These are phyloP conservation scores for Ephydatia muelleri DNA, from an alignment of 37 sponge, comb jelly and placozoan species.

Conservation along the genomic window DNA sequence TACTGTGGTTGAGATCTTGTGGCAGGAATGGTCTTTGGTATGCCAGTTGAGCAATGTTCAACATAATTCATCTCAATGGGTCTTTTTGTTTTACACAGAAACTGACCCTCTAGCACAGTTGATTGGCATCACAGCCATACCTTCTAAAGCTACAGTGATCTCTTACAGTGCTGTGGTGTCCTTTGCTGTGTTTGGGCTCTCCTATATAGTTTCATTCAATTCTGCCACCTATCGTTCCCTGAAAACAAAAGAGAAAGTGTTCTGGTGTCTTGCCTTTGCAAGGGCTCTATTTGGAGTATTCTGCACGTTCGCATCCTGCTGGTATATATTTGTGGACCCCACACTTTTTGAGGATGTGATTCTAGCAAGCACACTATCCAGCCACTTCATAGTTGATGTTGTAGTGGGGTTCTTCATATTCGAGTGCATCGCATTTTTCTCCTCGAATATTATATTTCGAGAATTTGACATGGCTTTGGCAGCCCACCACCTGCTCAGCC, in stretches of 20 bases:
- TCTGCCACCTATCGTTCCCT: slow-evolving; percentile 22
- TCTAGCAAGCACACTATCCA: neutral
- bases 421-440: slow-evolving; percentile 27
- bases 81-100: too few species aligned
- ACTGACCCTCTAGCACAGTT: neutral
- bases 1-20: too few species aligned
- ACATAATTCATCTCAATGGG: too few species aligned
- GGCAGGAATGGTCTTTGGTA: too few species aligned
- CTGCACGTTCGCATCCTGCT: slow-evolving; percentile 8
- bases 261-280: slow-evolving; percentile 51
- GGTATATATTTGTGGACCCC: slow-evolving; percentile 40
- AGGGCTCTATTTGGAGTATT: slow-evolving; percentile 42
- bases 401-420: slow-evolving; percentile 50
- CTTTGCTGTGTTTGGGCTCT: neutral
- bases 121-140: neutral
- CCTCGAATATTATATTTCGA: slow-evolving; percentile 15
- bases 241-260: slow-evolving; percentile 38
- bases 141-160: neutral
- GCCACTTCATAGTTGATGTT: neutral
- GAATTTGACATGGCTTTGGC: slow-evolving; percentile 27
- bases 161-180: neutral
- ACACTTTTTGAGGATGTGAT: slow-evolving; percentile 38
- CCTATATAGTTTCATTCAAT: slow-evolving; percentile 4
- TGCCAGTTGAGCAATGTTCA: too few species aligned
- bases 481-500: slow-evolving; percentile 37